Conservation (phyloP, 2,797 vertebrate species). For the Coendou prehensilis region DNA sequence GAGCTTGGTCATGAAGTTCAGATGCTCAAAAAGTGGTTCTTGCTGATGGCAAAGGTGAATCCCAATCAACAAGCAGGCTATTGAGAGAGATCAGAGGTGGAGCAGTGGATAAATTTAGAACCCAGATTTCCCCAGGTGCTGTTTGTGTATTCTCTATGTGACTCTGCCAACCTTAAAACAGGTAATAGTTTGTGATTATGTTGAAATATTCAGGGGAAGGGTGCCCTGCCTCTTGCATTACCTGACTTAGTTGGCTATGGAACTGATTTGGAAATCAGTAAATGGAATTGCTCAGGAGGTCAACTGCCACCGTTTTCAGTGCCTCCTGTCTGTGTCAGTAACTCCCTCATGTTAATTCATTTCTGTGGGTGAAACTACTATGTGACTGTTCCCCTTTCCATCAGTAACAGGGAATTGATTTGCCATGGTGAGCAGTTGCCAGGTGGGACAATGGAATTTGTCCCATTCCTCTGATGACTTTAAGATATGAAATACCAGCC, state of each 20-base stretch:
- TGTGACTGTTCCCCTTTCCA: background rate
- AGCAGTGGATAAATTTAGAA: background rate
- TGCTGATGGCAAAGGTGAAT: background rate
- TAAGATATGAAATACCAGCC: constrained; percentile 46
- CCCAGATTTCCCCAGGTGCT: background rate
- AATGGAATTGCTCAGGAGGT: background rate
- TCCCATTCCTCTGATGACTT: constrained; percentile 53
- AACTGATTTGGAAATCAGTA: background rate
- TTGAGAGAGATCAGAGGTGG: background rate
- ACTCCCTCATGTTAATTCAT: constrained; percentile 24
- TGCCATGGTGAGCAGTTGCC: constrained; percentile 17
- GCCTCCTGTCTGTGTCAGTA: background rate
- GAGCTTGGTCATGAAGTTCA: background rate
- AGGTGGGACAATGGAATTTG: constrained; percentile 67
- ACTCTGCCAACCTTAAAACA: background rate
- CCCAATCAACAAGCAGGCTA: background rate
- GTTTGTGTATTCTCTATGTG: background rate
- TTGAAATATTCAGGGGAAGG: constrained; percentile 48
- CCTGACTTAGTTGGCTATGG: background rate
- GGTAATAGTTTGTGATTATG: background rate
- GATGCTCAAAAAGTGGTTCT: background rate
- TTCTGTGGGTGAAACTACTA: constrained; percentile 20
- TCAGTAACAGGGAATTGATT: constrained; percentile 45
- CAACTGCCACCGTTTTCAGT: background rate
- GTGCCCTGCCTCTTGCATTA: background rate